These are phyloP conservation scores for Myotis brandtii DNA, from an alignment of 2,113 vertebrate genomes.

Conservation along the genomic window DNA sequence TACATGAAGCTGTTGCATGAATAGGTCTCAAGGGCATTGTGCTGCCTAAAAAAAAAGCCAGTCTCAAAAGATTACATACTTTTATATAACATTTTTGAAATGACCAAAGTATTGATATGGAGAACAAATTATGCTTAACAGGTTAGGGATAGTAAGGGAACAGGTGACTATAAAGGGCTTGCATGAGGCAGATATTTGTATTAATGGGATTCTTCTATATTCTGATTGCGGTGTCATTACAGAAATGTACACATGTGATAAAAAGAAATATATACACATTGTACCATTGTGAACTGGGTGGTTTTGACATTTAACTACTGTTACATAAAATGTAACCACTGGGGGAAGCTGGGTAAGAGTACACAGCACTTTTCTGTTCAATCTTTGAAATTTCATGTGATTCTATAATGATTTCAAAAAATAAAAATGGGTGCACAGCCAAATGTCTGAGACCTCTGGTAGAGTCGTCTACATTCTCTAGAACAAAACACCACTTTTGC, in stretches of 20 bases:
- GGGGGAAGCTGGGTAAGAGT: background rate
- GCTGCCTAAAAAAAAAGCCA: background rate
- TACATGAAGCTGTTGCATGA: background rate
- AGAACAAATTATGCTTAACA: background rate
- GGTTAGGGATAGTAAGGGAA: background rate
- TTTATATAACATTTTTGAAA: background rate
- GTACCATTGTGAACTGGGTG: background rate
- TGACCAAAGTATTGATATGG: background rate
- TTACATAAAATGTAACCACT: background rate
- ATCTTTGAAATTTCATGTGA: background rate
- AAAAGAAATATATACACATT: background rate
- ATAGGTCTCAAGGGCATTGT: background rate
- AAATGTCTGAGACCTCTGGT: constrained; percentile 6
- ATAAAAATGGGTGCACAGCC: background rate
- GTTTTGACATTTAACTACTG: background rate
- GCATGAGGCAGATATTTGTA: background rate
- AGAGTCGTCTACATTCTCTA: background rate
- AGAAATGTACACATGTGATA: background rate
- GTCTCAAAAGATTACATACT: background rate
- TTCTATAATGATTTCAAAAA: constrained; percentile 20
- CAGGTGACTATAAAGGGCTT: background rate
- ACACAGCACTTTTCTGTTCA: background rate
- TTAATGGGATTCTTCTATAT: background rate
- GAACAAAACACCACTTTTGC: background rate
- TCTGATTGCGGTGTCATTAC: background rate